Evolutionary conservation across 2,888 invertebrate genomes (phyloP), one percentile per base, ranked within the genome.

Genomic region (Troides helena): DNA sequence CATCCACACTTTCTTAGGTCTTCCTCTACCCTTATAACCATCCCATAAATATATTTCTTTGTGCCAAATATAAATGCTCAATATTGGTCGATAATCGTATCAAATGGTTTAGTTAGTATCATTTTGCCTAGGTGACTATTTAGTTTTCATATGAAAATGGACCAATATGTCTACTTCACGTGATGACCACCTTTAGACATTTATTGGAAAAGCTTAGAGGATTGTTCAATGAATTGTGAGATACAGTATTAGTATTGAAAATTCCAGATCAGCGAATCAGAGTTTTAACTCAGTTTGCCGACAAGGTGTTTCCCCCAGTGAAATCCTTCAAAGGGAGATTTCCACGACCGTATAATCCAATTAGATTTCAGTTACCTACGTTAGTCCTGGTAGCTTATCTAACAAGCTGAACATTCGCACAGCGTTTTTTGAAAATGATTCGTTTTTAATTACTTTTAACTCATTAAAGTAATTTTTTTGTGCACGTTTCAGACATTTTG

Each of bases 311-410:
- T 86, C 83, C 83, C 78, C 75, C 75, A 79, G 78, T 80, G 80
- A 76, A 84, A 84, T 81, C 76, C 80, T 83, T 86, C 86, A 88
- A 87, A 87, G 85, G 79, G 78, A 66, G 65, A 80, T 75, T 78
- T 78, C 76, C 78, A 77, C 76, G 71, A 81, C 84, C 83, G 84
- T 88, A 81, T 85, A 86, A 87, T 86, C 84, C 81, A 84, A 87
- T 87, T 85, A 85, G 50, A 36, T 66, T 66, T 57, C 46, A 65
- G 61, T 62, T 69, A 56, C 43, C 62, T 53, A n/a, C 57, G 58
- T 59, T 62, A 17, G 58, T 43, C 61, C 60, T 14, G 23, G 50
- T 39, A 56, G 67, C 36, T 61, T 67, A 56, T 23, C 6, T 50
- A 12, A 62, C 23, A 57, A 57, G 2, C 57, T 58, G 57, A 23